Conservation (phyloP, 2,888 invertebrate genomes). For the Shargacucullia verbasci region DNA sequence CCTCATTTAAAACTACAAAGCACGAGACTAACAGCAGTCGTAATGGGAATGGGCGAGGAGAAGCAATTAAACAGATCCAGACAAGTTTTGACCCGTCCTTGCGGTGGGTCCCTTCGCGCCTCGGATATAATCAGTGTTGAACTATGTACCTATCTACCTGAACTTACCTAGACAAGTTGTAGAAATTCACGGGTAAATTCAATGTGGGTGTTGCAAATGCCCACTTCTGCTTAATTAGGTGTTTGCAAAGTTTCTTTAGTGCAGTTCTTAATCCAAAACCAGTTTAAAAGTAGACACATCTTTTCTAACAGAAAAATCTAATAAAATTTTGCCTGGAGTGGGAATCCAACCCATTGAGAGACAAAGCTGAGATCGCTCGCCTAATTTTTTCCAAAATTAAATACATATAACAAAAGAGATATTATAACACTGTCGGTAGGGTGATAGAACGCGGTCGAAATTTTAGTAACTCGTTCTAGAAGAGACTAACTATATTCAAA, state of each 20-base stretch:
- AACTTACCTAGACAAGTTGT: slow-evolving; percentile 48
- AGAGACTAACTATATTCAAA: too few relatives aligned
- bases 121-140: slow-evolving; percentile 71
- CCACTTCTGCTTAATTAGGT: slow-evolving; percentile 43
- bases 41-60: slow-evolving; percentile 56
- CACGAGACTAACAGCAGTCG: slow-evolving; percentile 40
- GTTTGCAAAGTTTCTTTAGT: slow-evolving; percentile 41
- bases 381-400: too few relatives aligned
- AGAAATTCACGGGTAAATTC: slow-evolving; percentile 37
- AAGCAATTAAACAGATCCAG: slow-evolving; percentile 69
- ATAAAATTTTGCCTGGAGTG: too few relatives aligned
- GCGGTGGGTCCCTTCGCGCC: slow-evolving; percentile 65
- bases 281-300: too few relatives aligned
- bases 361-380: too few relatives aligned
- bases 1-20: slow-evolving; percentile 59
- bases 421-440: too few relatives aligned
- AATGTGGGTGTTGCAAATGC: slow-evolving; percentile 36
- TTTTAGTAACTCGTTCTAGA: too few relatives aligned
- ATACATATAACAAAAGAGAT: too few relatives aligned
- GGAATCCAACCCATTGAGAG: too few relatives aligned
- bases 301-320: too few relatives aligned
- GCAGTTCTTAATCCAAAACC: too few relatives aligned
- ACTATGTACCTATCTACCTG: slow-evolving; percentile 54
- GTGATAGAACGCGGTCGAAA: too few relatives aligned
- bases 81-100: slow-evolving; percentile 63